phyloP scores from a whole-genome alignment of 2,797 vertebrate species.

The Darevskia mixta region DNA sequence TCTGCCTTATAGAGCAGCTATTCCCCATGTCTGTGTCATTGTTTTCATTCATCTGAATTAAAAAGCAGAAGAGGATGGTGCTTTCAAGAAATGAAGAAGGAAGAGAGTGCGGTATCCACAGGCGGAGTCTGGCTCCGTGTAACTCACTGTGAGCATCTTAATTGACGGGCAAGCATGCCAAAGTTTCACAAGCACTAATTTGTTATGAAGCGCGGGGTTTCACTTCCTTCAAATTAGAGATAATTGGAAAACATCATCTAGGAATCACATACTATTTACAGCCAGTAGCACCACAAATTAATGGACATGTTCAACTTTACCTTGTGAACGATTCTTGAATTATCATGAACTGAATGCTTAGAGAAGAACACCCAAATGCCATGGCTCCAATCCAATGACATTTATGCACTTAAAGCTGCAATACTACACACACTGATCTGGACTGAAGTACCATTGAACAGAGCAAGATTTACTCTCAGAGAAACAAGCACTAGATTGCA shows the following conservation, averaged over 20 bases:
- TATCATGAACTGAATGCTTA: constrained; percentile 39
- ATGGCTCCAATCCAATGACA: background rate
- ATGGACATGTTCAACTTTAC: constrained; percentile 44
- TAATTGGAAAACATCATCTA: constrained; percentile 53
- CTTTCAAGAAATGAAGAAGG: constrained; percentile 21
- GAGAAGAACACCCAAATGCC: constrained; percentile 52
- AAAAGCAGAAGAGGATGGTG: background rate
- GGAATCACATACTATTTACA: constrained; percentile 57
- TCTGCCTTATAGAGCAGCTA: background rate
- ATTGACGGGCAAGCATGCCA: constrained; percentile 40
- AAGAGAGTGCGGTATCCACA: background rate
- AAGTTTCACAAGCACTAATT: constrained; percentile 45
- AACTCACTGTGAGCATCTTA: constrained; percentile 37
- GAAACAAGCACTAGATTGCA: background rate
- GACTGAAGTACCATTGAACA: background rate
- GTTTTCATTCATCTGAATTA: background rate
- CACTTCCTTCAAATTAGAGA: constrained; percentile 19
- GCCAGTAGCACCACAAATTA: constrained; percentile 61
- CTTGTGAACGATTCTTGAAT: constrained; percentile 54
- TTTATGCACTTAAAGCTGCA: background rate
- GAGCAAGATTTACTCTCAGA: background rate
- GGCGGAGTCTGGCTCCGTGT: background rate
- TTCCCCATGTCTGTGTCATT: background rate
- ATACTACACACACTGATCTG: background rate
- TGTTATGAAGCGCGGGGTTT: constrained; percentile 36